These are phyloP conservation scores for Perca schrenkii DNA, from an alignment of 2,113 vertebrate genomes.

Conservation along the genomic window DNA sequence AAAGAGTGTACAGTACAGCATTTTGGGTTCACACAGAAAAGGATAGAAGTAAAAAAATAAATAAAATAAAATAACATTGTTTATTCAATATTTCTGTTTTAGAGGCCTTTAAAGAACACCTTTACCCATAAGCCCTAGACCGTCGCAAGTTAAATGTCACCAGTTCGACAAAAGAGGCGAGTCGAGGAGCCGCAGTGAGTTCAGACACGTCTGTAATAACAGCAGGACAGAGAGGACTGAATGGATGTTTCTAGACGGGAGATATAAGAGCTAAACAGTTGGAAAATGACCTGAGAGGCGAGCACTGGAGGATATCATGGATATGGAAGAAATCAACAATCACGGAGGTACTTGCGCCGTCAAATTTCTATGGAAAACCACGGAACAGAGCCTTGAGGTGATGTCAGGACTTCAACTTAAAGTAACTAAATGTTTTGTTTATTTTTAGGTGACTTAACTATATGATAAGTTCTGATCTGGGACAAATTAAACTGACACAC, in stretches of 20 bases:
- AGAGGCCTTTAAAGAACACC: not conserved
- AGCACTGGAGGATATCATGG: not conserved
- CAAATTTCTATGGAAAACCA: not conserved
- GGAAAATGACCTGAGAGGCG: not conserved
- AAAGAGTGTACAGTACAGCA: no score
- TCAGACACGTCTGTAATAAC: not conserved
- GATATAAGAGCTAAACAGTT: not conserved
- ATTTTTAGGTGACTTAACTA: slow-evolving; percentile 23
- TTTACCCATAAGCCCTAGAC: not conserved
- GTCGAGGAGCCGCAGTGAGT: not conserved
- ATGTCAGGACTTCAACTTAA: slow-evolving; percentile 1
- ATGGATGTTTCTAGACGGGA: not conserved
- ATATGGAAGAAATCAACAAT: not conserved
- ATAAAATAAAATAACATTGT: not conserved
- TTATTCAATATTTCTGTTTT: not conserved
- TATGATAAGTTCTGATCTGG: slow-evolving; percentile 19
- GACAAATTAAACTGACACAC: slow-evolving; percentile 45
- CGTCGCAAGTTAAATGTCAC: not conserved
- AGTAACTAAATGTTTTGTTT: not conserved
- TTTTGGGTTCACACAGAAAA: not conserved
- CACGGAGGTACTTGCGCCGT: not conserved
- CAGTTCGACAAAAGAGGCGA: not conserved
- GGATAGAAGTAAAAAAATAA: not conserved
- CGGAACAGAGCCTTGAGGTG: not conserved
- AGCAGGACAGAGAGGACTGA: not conserved